Base-by-base conservation (phyloP, 2,113 vertebrate species). In the Spea multiplicata region DNA sequence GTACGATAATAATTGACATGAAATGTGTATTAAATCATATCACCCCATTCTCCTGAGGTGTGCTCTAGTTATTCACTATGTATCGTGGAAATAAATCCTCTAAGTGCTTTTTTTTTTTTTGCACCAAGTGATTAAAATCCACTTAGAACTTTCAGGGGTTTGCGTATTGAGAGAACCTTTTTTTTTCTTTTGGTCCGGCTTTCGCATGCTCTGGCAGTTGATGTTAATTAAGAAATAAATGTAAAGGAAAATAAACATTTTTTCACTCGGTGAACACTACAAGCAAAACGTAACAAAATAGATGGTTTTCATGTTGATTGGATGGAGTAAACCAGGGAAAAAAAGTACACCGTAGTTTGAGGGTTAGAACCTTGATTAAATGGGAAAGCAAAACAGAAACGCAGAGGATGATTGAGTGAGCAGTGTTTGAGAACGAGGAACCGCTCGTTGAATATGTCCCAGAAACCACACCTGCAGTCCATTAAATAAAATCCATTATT, bases 381-480 rank as follows among this genome's bases (percentile, higher is more conserved):
- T 0, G 1, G 47, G 72, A 73, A 10, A 82, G 14, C 0, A 0
- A 16, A 2, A 44, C 0, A 0, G 8, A 3, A 30, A 2, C 65
- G 66, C 0, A 0, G 48, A 46, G 83, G 59, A 17, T 0, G 0
- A 69, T 17, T 45, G 48, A 3, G 0, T 71, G 74, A 49, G 3
- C 0, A 0, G 16, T 49, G 16, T 71, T 71, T 55, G 49, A 46
- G 50, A 55, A 71, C 53, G 13, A 8, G 47, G n/a, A 48, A 49
- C 46, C 49, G 69, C 9, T 74, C 49, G 30, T 52, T 81, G 45
- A 53, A 0, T 7, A 67, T 66, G 80, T 78, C 70, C 84, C 78
- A 73, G 75, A 64, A 71, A 82, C 76, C 52, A 84, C 86, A 85
- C 87, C 88, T 88, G 86, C 0, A 14, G 47, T 53, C 82, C 81